These are phyloP conservation scores for Zoanthus gigantus DNA, from an alignment of 92 coral and sea anemone species.

Conservation along the genomic window DNA sequence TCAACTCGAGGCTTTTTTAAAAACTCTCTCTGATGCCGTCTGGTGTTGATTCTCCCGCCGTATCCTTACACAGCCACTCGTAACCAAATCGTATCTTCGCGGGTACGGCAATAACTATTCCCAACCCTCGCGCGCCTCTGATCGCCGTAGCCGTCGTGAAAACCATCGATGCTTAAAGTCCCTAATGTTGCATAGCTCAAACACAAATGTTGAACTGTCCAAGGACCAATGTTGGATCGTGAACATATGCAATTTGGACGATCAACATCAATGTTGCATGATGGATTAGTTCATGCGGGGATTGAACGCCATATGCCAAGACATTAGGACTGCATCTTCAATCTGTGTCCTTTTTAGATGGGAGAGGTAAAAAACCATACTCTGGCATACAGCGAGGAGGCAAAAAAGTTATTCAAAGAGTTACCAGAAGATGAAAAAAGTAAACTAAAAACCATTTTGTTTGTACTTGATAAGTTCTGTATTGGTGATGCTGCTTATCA, in stretches of 20 bases:
- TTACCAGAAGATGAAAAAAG: slow-evolving; percentile 59
- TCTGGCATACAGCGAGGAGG: slow-evolving; percentile 42
- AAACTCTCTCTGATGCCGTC: neutral
- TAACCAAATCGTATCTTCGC: too few species aligned
- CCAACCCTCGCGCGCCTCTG: too few species aligned
- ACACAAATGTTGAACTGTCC: too few species aligned
- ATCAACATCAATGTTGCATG: too few species aligned
- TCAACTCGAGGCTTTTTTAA: neutral
- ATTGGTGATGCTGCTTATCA: slow-evolving; percentile 28
- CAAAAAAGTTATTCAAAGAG: slow-evolving; percentile 53
- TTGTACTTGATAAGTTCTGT: slow-evolving; percentile 68
- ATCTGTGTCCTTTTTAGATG: slow-evolving; percentile 37
- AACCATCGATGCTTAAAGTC: too few species aligned
- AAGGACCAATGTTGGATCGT: too few species aligned
- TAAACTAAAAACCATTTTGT: slow-evolving; percentile 57
- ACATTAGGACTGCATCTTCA: slow-evolving; percentile 64
- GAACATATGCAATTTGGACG: too few species aligned
- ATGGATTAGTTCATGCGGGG: too few species aligned
- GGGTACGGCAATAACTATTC: too few species aligned
- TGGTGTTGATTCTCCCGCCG: neutral
- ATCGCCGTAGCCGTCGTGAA: too few species aligned
- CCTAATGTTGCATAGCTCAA: too few species aligned
- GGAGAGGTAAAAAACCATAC: slow-evolving; percentile 25
- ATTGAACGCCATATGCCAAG: slow-evolving; percentile 24
- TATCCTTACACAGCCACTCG: neutral